Conservation (phyloP, 2,888 invertebrate species). For the Acleris holmiana region DNA sequence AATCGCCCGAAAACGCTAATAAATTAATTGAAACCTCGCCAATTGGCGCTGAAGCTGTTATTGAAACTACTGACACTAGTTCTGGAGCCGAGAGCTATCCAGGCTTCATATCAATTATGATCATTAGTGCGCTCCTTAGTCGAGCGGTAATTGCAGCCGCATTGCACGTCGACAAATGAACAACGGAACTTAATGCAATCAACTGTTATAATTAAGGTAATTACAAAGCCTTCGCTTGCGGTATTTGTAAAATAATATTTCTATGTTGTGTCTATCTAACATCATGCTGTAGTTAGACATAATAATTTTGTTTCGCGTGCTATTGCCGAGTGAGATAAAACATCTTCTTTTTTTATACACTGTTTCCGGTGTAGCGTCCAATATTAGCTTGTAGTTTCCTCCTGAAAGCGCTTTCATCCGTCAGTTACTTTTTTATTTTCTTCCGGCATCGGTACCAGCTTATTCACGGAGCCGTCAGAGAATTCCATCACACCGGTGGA, state of each 20-base stretch:
- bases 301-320: too few species aligned
- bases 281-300: too few species aligned
- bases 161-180: conserved; percentile 26
- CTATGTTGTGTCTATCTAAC: too few species aligned
- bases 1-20: not conserved
- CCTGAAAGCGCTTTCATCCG: not conserved
- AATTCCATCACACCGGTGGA: conserved; percentile 62
- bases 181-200: conserved; percentile 27
- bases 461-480: conserved; percentile 45
- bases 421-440: conserved; percentile 4
- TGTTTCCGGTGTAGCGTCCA: too few species aligned
- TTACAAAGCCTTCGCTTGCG: too few species aligned
- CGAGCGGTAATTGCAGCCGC: conserved; percentile 20
- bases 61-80: conserved; percentile 46
- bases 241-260: too few species aligned
- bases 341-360: too few species aligned
- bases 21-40: conserved; percentile 17
- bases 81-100: conserved; percentile 30
- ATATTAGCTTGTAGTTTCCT: too few species aligned
- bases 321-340: too few species aligned
- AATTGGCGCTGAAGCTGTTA: conserved; percentile 36
- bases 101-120: conserved; percentile 39
- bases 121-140: conserved; percentile 36
- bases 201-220: conserved; percentile 17
- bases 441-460: conserved; percentile 14